Percentiles rank a stretch among this genome's conserved stretches.
phyloP scores from a whole-genome alignment of 2,797 vertebrate genomes.

The Characodon lateralis region DNA sequence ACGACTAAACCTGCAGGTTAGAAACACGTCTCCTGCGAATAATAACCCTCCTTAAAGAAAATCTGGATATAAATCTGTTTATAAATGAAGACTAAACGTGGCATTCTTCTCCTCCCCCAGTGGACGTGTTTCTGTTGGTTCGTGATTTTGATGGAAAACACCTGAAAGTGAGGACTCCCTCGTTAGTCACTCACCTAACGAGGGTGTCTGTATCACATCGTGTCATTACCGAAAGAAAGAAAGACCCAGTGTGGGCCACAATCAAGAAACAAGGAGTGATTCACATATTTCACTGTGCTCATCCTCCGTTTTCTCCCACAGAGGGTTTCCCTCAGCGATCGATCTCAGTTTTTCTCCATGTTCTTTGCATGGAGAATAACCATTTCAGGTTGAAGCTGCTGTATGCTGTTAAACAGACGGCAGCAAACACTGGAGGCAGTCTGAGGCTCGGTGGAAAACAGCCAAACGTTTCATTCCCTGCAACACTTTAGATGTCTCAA shows the following conservation, averaged over 20 bases:
- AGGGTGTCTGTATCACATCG: slow-evolving; percentile 55
- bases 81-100: not conserved
- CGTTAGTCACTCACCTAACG: slow-evolving; percentile 67
- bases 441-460: slow-evolving; percentile 2
- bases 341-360: not conserved
- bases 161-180: slow-evolving; percentile 77
- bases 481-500: slow-evolving; percentile 40
- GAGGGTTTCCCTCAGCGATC: slow-evolving; percentile 63
- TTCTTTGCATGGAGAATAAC: not conserved
- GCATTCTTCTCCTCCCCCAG: not conserved
- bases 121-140: slow-evolving; percentile 15
- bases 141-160: slow-evolving; percentile 70
- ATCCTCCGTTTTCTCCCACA: slow-evolving; percentile 60
- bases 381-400: not conserved
- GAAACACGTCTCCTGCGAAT: not conserved
- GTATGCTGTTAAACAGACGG: not conserved
- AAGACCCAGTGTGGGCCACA: slow-evolving; percentile 63
- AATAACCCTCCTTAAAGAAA: not conserved
- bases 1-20: slow-evolving; percentile 13
- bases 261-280: slow-evolving; percentile 58
- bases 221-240: slow-evolving; percentile 76
- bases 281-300: slow-evolving; percentile 64
- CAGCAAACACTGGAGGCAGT: not conserved
- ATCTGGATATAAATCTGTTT: not conserved
- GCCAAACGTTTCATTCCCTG: slow-evolving; percentile 1